phyloP scores from a whole-genome alignment of 2,113 vertebrate species.

The Corynorhinus townsendii region DNA sequence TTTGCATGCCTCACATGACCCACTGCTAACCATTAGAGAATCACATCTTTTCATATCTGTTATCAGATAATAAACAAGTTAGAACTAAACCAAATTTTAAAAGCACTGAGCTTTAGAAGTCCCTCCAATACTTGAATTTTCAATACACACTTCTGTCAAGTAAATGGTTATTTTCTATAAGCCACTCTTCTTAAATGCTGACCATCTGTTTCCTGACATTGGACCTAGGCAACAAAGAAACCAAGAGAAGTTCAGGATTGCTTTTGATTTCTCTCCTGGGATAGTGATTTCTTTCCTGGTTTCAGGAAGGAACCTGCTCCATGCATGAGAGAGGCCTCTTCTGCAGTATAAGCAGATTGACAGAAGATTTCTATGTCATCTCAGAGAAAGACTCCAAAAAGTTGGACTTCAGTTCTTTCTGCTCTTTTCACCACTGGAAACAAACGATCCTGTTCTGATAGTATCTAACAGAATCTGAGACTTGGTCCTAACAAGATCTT shows the following conservation, averaged over 20 bases:
- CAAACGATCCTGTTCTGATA: conserved; percentile 86
- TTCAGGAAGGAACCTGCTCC: conserved; percentile 57
- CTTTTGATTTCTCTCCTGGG: conserved; percentile 88
- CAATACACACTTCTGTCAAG: conserved; percentile 72
- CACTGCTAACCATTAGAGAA: conserved; percentile 76
- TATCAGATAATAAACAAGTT: conserved; percentile 78
- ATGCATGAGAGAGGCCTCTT: conserved; percentile 40
- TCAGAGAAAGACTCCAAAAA: conserved; percentile 86
- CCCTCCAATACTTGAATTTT: conserved; percentile 76
- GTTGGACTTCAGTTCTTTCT: conserved; percentile 85
- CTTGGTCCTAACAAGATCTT: conserved; percentile 88
- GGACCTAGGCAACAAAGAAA: conserved; percentile 87
- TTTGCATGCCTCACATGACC: conserved; percentile 71
- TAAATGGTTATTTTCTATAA: conserved; percentile 75
- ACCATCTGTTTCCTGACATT: conserved; percentile 85
- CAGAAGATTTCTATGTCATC: conserved; percentile 85
- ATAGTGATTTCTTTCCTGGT: conserved; percentile 83
- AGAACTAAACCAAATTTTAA: conserved; percentile 81
- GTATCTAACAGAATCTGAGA: conserved; percentile 88
- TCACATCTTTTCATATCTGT: conserved; percentile 75
- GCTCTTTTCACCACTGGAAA: conserved; percentile 87
- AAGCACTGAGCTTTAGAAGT: conserved; percentile 78
- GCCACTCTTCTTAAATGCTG: conserved; percentile 69
- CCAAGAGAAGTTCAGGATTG: conserved; percentile 85
- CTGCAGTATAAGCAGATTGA: conserved; percentile 83